Evolutionary conservation across 1,140 invertebrate species (phyloP).

Genomic region (Drosophila carrolli): DNA sequence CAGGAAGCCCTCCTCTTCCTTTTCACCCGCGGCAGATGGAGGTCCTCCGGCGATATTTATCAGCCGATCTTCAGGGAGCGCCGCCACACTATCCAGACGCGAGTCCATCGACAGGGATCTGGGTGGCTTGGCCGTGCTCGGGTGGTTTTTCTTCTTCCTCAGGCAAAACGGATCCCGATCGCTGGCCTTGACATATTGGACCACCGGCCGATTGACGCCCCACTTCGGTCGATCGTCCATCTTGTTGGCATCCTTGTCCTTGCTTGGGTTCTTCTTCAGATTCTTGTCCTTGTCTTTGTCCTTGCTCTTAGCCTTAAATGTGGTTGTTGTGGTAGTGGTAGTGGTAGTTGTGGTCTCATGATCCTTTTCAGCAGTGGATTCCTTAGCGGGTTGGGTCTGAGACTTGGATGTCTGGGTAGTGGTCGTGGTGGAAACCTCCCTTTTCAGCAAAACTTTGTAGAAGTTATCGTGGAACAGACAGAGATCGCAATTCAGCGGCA

Average conservation of each 20-base stretch:
- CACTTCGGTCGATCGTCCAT: constrained; percentile 87
- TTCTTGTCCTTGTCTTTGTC: constrained; percentile 76
- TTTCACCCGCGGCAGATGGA: constrained; percentile 19
- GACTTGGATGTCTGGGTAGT: constrained; percentile 80
- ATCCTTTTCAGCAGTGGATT: constrained; percentile 64
- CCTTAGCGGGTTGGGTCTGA: constrained; percentile 63
- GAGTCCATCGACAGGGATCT: constrained; percentile 80
- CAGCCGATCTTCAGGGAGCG: constrained; percentile 51
- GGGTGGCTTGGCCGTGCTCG: constrained; percentile 45
- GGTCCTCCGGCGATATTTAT: constrained; percentile 9
- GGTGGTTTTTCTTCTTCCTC: constrained; percentile 78
- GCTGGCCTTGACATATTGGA: constrained; percentile 89
- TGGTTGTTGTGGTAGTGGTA: constrained; percentile 82
- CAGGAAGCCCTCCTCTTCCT: constrained; percentile 74
- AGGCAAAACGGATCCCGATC: constrained; percentile 88
- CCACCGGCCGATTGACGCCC: constrained; percentile 88
- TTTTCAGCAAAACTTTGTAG: constrained; percentile 79
- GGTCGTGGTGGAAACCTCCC: constrained; percentile 81
- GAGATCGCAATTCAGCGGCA: constrained; percentile 77
- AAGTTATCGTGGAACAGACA: constrained; percentile 82
- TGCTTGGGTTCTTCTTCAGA: constrained; percentile 46
- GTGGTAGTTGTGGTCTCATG: constrained; percentile 82
- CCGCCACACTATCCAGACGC: constrained; percentile 58
- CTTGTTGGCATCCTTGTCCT: constrained; percentile 73
- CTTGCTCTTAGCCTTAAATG: constrained; percentile 80